Percentiles rank a stretch among this genome's conserved stretches.
Conservation (phyloP, 2,888 invertebrate genomes). For the Drosophila paranaensis region DNA sequence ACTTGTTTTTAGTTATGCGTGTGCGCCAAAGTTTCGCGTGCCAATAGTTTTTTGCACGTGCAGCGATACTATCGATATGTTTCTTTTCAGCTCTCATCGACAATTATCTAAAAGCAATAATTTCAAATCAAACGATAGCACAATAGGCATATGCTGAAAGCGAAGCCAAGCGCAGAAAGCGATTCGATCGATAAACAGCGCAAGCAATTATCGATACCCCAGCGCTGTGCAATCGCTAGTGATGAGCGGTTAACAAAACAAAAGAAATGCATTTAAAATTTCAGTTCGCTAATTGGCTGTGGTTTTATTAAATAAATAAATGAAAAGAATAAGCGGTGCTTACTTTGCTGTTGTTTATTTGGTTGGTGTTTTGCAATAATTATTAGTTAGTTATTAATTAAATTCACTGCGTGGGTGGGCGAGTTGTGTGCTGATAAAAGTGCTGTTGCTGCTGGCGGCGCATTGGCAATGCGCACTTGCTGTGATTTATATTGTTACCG, state of each 20-base stretch:
- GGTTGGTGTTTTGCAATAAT: conserved; percentile 38
- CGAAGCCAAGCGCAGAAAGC: conserved; percentile 4
- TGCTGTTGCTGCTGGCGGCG: conserved; percentile 67
- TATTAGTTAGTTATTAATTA: conserved; percentile 23
- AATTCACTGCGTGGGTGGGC: conserved; percentile 75
- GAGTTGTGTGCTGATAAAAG: conserved; percentile 73
- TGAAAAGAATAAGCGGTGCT: conserved; percentile 62
- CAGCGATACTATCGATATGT: conserved; percentile 61
- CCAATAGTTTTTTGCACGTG: conserved; percentile 56
- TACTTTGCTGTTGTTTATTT: conserved; percentile 69
- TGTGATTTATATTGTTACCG: conserved; percentile 56
- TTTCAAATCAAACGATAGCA: conserved; percentile 22
- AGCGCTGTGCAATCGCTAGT: conserved; percentile 44
- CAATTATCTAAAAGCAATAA: conserved; percentile 25
- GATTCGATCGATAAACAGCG: conserved; percentile 32
- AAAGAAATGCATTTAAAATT: conserved; percentile 29
- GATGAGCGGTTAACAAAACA: conserved; percentile 58
- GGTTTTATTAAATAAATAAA: conserved; percentile 23
- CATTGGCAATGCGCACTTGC: conserved; percentile 59
- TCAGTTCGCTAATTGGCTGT: conserved; percentile 16
- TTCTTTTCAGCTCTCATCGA: conserved; percentile 26
- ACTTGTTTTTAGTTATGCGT: conserved; percentile 58
- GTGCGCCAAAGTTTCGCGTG: conserved; percentile 60
- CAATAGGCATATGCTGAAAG: conserved; percentile 6
- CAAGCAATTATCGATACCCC: conserved; percentile 56